Conservation (phyloP, 2,113 vertebrate species). For the Toxostoma redivivum region DNA sequence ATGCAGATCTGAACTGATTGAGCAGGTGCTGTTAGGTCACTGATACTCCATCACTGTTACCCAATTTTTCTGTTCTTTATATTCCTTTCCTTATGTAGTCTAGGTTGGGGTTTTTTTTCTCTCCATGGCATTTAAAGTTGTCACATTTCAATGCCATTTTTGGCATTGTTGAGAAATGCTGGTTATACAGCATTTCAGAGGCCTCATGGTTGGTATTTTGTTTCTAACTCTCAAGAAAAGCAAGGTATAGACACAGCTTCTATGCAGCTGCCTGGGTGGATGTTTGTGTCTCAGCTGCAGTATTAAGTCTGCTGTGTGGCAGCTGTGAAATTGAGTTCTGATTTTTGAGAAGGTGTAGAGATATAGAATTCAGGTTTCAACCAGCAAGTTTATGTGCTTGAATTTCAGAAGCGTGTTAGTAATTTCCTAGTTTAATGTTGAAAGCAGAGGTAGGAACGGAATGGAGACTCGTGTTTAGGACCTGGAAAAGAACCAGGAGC, state of each 20-base stretch:
- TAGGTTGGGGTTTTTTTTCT: not conserved
- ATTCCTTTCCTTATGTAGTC: not conserved
- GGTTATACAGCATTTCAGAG: not conserved
- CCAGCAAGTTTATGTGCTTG: not conserved
- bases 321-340: not conserved
- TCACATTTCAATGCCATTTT: not conserved
- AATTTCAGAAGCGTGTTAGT: not conserved
- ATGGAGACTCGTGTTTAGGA: not conserved
- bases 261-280: not conserved
- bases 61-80: not conserved
- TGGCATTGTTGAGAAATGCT: not conserved
- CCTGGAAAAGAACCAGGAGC: not conserved
- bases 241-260: not conserved
- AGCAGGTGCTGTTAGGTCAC: not conserved
- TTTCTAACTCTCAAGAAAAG: not conserved
- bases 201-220: not conserved
- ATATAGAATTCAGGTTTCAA: not conserved
- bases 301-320: not conserved
- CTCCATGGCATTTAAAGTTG: not conserved
- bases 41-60: not conserved
- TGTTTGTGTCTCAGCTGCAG: accelerated
- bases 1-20: not conserved
- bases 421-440: not conserved
- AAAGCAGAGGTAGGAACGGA: not conserved
- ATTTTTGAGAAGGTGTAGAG: not conserved